Evolutionary conservation across 2,797 vertebrate genomes (phyloP).

Genomic region (Rhabdophis nuchalis): DNA sequence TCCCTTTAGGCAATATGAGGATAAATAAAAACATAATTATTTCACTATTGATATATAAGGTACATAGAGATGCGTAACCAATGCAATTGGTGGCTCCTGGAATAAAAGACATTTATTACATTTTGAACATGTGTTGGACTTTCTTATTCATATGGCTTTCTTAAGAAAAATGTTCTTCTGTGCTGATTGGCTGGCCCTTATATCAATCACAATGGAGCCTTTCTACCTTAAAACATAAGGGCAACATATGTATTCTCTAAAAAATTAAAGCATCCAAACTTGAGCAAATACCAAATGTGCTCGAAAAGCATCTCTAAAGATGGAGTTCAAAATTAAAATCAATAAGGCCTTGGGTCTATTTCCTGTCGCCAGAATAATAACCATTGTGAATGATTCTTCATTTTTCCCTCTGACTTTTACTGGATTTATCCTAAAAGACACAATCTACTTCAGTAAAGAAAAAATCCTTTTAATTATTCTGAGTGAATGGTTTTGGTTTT

Average conservation of each 20-base stretch:
- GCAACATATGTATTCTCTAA: neutral
- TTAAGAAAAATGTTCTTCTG: too few species aligned
- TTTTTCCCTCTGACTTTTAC: neutral
- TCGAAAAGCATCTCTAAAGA: neutral
- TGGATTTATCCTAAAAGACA: neutral
- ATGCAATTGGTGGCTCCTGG: neutral
- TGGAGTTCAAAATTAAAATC: neutral
- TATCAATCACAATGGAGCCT: neutral
- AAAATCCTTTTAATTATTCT: neutral
- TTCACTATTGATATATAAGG: neutral
- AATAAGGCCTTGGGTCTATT: neutral
- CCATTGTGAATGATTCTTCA: neutral
- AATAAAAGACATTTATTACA: neutral
- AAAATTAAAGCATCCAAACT: neutral
- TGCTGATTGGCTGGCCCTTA: neutral
- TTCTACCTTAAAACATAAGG: neutral
- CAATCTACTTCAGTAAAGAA: neutral
- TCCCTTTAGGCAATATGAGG: neutral
- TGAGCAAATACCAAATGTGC: neutral
- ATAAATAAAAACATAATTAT: neutral
- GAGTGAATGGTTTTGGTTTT: neutral
- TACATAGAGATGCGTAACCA: neutral
- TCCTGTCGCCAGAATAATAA: neutral
- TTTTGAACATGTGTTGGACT: neutral
- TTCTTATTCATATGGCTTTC: neutral